Evolutionary conservation across 2,888 invertebrate genomes (phyloP), one percentile per base, ranked within the genome.

Genomic region (Operophtera brumata): DNA sequence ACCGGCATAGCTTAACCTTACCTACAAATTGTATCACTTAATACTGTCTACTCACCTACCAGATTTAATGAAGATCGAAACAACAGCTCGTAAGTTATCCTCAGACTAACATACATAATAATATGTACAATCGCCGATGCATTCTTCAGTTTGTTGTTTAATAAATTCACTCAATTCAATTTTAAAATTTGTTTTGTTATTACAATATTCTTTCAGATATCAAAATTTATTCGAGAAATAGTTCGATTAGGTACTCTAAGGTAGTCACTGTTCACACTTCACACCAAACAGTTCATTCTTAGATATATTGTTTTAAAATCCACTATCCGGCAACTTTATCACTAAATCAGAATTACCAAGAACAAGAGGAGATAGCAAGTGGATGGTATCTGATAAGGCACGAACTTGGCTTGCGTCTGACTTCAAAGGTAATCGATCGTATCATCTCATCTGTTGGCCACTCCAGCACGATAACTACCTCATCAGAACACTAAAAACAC

Each of bases 301-400:
- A n/a, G 32, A 34, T 11, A 34, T 34, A 6, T 11, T 11, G 11
- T 34, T 36, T 36, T 10, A 36, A 28, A 20, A 14, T 43, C 10
- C 10, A 34, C 13, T 37, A 41, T 20, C 4, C 36, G 13, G 12
- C 14, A 43, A n/a, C 42, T 54, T 41, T 36, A 25, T 51, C 51
- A 44, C 47, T 60, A 7, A 48, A 53, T 47, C 43, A 52, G 40
- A 47, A 39, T 48, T 45, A 42, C 39, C n/a, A n/a, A 45, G 52
- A 57, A 43, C 45, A 42, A 49, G 45, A 42, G 37, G 2, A n/a
- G 57, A 53, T 57, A n/a, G n/a, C n/a, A 53, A 59, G 58, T 37
- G 40, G 41, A 40, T 35, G 39, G 40, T 20, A 36, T 41, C 30
- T 32, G 63, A 63, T 63, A 61, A 46, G 51, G 51, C 63, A 63